Conservation (phyloP, 1,140 invertebrate genomes). For the Tribolium castaneum region DNA sequence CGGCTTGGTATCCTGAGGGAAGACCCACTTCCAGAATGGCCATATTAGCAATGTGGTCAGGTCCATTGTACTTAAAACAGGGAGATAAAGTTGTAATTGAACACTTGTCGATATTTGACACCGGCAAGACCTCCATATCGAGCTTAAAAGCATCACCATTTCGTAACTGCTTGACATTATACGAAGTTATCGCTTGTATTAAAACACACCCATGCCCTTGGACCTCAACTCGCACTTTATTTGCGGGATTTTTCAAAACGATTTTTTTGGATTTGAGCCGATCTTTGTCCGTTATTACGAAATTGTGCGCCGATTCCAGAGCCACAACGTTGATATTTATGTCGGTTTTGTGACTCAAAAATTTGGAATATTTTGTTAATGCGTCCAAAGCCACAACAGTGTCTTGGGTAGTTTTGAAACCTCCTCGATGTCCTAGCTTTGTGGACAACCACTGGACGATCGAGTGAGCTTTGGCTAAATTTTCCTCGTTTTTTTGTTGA, state of each 20-base stretch:
- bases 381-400: slow-evolving; percentile 74
- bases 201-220: slow-evolving; percentile 72
- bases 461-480: slow-evolving; percentile 69
- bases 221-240: slow-evolving; percentile 65
- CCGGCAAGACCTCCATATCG: slow-evolving; percentile 53
- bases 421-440: slow-evolving; percentile 76
- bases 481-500: slow-evolving; percentile 67
- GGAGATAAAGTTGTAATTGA: slow-evolving; percentile 56
- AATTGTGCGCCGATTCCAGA: slow-evolving; percentile 40
- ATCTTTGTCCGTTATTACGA: slow-evolving; percentile 48
- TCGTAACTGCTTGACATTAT: slow-evolving; percentile 53
- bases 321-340: slow-evolving; percentile 50
- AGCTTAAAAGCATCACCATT: slow-evolving; percentile 58
- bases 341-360: slow-evolving; percentile 50
- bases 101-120: slow-evolving; percentile 57
- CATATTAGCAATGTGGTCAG: slow-evolving; percentile 67
- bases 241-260: slow-evolving; percentile 60
- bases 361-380: slow-evolving; percentile 67
- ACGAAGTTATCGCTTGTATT: slow-evolving; percentile 63
- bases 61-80: slow-evolving; percentile 56
- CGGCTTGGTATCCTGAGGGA: slow-evolving; percentile 72
- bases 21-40: slow-evolving; percentile 72
- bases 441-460: slow-evolving; percentile 74
- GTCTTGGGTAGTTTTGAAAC: slow-evolving; percentile 74
- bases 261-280: slow-evolving; percentile 53